phyloP scores from a whole-genome alignment of 1,140 invertebrate species.

The Leptinotarsa undecemlineata region DNA sequence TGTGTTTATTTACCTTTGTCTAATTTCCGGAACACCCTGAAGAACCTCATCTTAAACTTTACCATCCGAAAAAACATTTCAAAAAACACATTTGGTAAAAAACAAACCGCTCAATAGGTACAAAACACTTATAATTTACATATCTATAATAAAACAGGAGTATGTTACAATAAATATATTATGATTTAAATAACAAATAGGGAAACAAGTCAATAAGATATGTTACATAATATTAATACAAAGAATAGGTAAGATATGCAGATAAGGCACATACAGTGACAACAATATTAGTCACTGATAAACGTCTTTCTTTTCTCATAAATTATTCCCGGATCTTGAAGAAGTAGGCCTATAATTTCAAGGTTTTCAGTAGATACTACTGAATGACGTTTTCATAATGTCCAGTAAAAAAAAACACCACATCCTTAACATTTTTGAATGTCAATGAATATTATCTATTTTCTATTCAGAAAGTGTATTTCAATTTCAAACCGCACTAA shows the following conservation, averaged over 20 bases:
- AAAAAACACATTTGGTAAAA: conserved; percentile 6
- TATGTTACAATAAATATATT: conserved; percentile 28
- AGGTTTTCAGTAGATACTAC: too few relatives aligned
- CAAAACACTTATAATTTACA: not conserved
- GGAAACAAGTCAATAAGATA: conserved; percentile 5
- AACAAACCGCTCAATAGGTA: not conserved
- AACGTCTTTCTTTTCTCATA: not conserved
- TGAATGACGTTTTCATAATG: too few relatives aligned
- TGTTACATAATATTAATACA: conserved; percentile 19
- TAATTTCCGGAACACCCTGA: too few relatives aligned
- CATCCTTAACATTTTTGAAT: not conserved
- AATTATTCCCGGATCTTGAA: not conserved
- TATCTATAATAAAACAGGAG: conserved; percentile 3
- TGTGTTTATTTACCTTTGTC: too few relatives aligned
- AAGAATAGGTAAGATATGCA: conserved; percentile 15
- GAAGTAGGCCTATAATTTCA: conserved; percentile 13
- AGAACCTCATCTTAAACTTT: too few relatives aligned
- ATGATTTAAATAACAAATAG: conserved; percentile 22
- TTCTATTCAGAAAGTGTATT: too few relatives aligned
- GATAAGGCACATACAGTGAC: conserved; percentile 24
- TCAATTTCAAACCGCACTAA: too few relatives aligned
- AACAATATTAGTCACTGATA: not conserved
- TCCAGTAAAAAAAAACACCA: not conserved
- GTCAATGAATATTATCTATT: too few relatives aligned
- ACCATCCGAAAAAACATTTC: not conserved